Base-by-base conservation (phyloP, 2,888 invertebrate genomes). In the Phyto melanocephala region DNA sequence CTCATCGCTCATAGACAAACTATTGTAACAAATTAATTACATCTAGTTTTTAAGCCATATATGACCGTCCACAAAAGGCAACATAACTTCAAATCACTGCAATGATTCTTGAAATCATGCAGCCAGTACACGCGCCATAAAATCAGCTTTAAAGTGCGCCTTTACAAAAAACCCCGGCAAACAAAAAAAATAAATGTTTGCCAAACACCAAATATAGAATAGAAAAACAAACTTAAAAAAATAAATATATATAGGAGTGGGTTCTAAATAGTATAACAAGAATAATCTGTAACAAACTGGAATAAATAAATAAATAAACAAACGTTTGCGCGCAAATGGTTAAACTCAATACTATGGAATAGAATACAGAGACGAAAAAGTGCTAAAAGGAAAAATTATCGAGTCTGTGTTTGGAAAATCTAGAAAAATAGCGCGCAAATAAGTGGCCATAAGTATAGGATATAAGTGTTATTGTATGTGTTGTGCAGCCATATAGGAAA, bases 271-370 rank as follows among this genome's bases (percentile, higher is more conserved):
- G 40, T 71, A 72, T 62, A 82, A 74, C 56, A 70, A 50, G 56
- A 15, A 11, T 13, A 58, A 1, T n/a, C n/a, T n/a, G n/a, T n/a
- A 54, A 28, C 42, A 56, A 58, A 17, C 58, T 24, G 24, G 65
- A 52, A 70, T 45, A 71, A 71, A 33, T 45, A 37, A 65, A 28
- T n/a, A n/a, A n/a, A n/a, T n/a, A n/a, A n/a, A 47, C 35, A 80
- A 60, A 54, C 15, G 54, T 81, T 84, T 81, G 84, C 84, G 84
- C 85, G 84, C 79, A 83, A 84, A 84, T 70, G 72, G 79, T 22
- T 42, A 20, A 67, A 83, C 28, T 24, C 52, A 75, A 52, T 65
- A 20, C 40, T 28, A 24, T 33, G 50, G n/a, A 40, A 77, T 20
- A 17, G 17, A 58, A 28, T 2, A 24, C 1, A 65, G 52, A 28